Percentiles rank a stretch among this genome's conserved stretches.
Conservation (phyloP, 2,888 invertebrate genomes). For the Atherix ibis region DNA sequence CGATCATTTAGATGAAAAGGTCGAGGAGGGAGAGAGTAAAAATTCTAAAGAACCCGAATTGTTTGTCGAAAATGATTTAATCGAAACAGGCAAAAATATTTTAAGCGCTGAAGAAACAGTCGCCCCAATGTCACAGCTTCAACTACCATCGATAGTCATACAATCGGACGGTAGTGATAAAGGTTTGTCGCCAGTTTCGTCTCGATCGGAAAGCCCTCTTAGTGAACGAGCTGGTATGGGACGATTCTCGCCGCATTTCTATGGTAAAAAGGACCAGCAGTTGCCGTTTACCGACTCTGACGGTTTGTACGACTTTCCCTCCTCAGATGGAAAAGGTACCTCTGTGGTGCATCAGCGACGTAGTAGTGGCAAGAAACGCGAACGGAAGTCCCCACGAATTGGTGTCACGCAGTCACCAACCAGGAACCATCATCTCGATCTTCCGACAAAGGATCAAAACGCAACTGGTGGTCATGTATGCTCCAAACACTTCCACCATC, state of each 20-base stretch:
- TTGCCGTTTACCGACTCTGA: slow-evolving; percentile 65
- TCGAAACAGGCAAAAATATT: slow-evolving; percentile 34
- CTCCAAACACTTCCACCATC: slow-evolving; percentile 20
- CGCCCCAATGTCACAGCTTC: slow-evolving; percentile 34
- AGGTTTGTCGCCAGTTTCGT: slow-evolving; percentile 56
- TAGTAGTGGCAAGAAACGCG: slow-evolving; percentile 44
- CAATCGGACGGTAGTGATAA: slow-evolving; percentile 41
- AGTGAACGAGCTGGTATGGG: slow-evolving; percentile 55
- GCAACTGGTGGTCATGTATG: slow-evolving; percentile 15
- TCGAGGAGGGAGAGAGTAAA: slow-evolving; percentile 49
- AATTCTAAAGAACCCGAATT: slow-evolving; percentile 48
- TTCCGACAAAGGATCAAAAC: slow-evolving; percentile 34
- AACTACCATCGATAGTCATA: slow-evolving; percentile 45
- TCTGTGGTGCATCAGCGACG: slow-evolving; percentile 41
- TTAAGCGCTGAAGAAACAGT: slow-evolving; percentile 37
- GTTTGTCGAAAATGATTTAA: slow-evolving; percentile 30
- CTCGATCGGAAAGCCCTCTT: slow-evolving; percentile 61
- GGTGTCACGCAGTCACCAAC: slow-evolving; percentile 19
- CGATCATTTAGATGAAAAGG: slow-evolving; percentile 51
- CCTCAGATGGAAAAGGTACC: slow-evolving; percentile 48
- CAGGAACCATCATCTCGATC: slow-evolving; percentile 38
- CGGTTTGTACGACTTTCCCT: slow-evolving; percentile 63
- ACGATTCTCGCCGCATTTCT: slow-evolving; percentile 55
- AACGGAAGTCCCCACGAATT: slow-evolving; percentile 39
- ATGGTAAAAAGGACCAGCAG: slow-evolving; percentile 44